Conservation (phyloP, 2,113 vertebrate species). For the Microtus richardsoni region DNA sequence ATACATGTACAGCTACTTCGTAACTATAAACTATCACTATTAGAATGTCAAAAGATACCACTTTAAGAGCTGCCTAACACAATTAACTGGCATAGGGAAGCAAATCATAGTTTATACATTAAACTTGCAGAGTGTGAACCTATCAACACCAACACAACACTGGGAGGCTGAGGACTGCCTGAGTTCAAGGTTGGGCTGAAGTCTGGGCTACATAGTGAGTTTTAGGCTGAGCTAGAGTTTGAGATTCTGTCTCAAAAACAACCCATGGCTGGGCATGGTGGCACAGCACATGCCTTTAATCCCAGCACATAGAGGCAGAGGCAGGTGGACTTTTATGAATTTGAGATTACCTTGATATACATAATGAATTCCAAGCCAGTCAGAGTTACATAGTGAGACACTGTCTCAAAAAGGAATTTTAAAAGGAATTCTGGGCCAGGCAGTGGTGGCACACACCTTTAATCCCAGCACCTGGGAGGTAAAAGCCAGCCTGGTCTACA, state of each 20-base stretch:
- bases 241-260: background rate
- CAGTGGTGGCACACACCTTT: background rate
- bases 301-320: background rate
- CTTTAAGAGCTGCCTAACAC: background rate
- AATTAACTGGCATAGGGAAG: conserved; percentile 16
- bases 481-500: background rate
- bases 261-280: background rate
- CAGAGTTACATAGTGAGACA: background rate
- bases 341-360: background rate
- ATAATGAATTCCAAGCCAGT: background rate
- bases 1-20: background rate
- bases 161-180: background rate
- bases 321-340: background rate
- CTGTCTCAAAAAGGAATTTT: background rate
- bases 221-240: background rate
- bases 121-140: background rate
- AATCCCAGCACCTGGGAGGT: background rate
- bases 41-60: conserved; percentile 36
- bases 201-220: background rate
- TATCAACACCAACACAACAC: background rate
- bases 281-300: background rate
- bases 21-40: conserved; percentile 22
- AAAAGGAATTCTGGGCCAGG: background rate
- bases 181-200: background rate
- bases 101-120: conserved; percentile 8